These are phyloP conservation scores for Desmodus rotundus DNA, from an alignment of 2,113 vertebrate genomes.

Conservation along the genomic window DNA sequence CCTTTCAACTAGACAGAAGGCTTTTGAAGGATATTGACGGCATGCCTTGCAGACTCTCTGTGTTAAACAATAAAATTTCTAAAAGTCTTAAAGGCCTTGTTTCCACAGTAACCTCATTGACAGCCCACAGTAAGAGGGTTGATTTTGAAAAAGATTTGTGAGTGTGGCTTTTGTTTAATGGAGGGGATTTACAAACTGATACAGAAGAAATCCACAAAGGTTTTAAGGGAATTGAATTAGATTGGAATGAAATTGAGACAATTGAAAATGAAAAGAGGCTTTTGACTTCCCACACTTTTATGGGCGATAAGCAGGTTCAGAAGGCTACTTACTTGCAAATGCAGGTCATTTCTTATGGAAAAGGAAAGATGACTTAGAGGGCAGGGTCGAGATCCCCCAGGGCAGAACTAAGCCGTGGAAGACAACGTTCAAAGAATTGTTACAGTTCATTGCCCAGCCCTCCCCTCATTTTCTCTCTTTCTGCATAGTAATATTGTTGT, in stretches of 20 bases:
- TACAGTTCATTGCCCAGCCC: too few relatives aligned
- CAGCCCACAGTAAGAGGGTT: neutral
- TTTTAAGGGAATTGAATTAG: constrained; percentile 33
- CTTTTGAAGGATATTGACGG: neutral
- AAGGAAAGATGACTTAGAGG: neutral
- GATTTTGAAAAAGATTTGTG: constrained; percentile 25
- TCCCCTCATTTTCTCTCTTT: neutral
- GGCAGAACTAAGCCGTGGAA: neutral
- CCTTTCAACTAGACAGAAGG: neutral
- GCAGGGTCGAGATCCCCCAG: neutral
- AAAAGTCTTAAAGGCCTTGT: neutral
- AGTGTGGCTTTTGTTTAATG: neutral
- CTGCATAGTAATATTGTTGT: neutral
- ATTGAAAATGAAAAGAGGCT: neutral
- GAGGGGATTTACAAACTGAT: neutral
- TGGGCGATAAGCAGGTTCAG: neutral
- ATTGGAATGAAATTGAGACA: neutral
- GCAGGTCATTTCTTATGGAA: neutral
- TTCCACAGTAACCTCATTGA: neutral
- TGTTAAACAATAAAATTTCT: neutral
- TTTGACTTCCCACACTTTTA: neutral
- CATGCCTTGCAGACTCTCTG: neutral
- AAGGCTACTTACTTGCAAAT: neutral
- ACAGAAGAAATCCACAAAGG: neutral
- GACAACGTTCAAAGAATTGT: neutral